Conservation (phyloP, 1,140 invertebrate species). For the Saccostrea cuccullata region DNA sequence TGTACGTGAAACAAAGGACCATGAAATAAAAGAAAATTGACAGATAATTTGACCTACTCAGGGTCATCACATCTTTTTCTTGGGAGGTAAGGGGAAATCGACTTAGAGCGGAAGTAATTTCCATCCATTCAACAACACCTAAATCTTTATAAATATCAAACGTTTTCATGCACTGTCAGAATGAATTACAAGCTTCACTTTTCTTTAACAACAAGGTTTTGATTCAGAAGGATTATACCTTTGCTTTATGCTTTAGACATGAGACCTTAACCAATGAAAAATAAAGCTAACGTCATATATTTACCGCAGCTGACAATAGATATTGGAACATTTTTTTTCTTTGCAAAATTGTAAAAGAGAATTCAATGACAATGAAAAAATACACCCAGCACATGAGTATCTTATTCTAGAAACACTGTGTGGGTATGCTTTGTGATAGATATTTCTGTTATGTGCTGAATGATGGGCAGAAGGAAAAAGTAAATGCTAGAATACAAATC, state of each 20-base stretch:
- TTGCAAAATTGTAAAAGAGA: no score
- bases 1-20: not conserved
- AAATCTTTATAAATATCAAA: constrained; percentile 6
- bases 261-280: not conserved
- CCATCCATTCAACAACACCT: not conserved
- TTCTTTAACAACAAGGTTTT: not conserved
- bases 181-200: not conserved
- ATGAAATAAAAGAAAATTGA: not conserved
- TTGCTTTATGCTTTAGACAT: constrained; percentile 8
- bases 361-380: no score
- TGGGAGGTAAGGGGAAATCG: constrained; percentile 8
- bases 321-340: no score
- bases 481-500: no score
- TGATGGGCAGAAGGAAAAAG: no score
- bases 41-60: not conserved
- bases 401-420: no score
- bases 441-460: no score
- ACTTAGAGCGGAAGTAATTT: not conserved
- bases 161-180: not conserved
- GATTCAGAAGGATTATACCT: not conserved
- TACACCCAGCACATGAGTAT: no score
- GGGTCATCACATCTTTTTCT: not conserved
- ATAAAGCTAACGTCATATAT: not conserved
- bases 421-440: no score
- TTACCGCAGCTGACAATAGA: not conserved